Percentiles rank a stretch among this genome's conserved stretches.
These are phyloP conservation scores for Thamnaconus septentrionalis DNA, from an alignment of 2,113 vertebrate species.

Conservation along the genomic window DNA sequence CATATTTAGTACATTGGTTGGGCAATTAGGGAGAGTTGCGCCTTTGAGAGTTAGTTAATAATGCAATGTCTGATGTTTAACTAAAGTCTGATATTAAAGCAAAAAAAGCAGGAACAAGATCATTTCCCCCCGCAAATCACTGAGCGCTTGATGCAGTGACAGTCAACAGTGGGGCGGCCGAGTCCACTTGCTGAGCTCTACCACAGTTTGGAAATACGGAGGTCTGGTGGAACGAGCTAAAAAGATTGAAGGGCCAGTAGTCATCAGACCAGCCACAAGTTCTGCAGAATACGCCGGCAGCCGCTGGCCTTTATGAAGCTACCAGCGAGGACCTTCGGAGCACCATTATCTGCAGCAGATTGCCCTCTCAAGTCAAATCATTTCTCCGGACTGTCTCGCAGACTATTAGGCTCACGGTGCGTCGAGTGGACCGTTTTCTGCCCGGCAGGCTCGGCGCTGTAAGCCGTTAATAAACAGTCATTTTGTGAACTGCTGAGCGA, in stretches of 20 bases:
- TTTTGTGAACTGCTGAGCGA: slow-evolving; percentile 35
- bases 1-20: too few relatives aligned
- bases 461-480: slow-evolving; percentile 47
- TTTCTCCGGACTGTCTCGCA: slow-evolving; percentile 37
- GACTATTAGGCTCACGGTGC: slow-evolving; percentile 21
- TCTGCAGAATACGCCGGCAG: background rate
- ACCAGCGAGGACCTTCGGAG: slow-evolving; percentile 31
- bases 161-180: slow-evolving; percentile 19
- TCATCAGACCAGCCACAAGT: too few relatives aligned
- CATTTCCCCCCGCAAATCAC: slow-evolving; percentile 26
- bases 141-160: slow-evolving; percentile 23
- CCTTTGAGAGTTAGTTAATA: slow-evolving; percentile 4
- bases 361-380: slow-evolving; percentile 59
- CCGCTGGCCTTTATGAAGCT: slow-evolving; percentile 36
- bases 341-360: slow-evolving; percentile 42
- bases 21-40: background rate
- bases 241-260: too few relatives aligned
- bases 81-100: slow-evolving; percentile 15
- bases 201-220: background rate
- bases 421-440: slow-evolving; percentile 48
- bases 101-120: slow-evolving; percentile 3
- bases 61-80: slow-evolving; percentile 17
- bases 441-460: slow-evolving; percentile 32
- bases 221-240: too few relatives aligned
- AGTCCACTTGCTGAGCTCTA: slow-evolving; percentile 16